These are phyloP conservation scores for Engraulis encrasicolus DNA, from an alignment of 2,113 vertebrate genomes.

Conservation along the genomic window DNA sequence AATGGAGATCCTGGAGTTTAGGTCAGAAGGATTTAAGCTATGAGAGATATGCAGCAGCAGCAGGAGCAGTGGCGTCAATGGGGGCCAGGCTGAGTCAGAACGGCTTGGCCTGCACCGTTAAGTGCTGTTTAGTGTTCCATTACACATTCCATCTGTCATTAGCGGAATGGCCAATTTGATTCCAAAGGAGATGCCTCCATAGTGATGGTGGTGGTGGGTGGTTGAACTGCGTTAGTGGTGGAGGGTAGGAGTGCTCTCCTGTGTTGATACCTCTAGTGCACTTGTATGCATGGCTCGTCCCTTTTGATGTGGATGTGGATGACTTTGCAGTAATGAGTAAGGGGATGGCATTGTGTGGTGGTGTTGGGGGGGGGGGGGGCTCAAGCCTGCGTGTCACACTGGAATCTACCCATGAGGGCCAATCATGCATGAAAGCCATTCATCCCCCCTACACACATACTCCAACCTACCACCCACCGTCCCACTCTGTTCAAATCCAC, in stretches of 20 bases:
- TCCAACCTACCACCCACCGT: neutral
- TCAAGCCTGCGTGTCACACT: constrained; percentile 63
- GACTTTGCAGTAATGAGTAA: constrained; percentile 47
- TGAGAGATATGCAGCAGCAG: neutral
- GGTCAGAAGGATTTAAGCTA: neutral
- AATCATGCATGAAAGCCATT: constrained; percentile 63
- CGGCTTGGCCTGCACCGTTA: neutral
- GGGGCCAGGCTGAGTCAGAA: neutral
- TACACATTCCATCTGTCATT: neutral
- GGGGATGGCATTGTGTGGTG: no score
- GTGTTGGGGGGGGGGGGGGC: constrained; percentile 29
- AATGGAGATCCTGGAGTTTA: neutral
- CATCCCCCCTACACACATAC: constrained; percentile 24
- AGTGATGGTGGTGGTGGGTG: no score
- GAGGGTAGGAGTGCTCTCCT: neutral
- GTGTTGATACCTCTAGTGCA: neutral
- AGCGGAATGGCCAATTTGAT: neutral
- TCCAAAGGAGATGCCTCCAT: neutral
- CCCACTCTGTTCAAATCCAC: neutral
- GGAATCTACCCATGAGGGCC: constrained; percentile 65
- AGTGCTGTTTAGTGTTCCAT: constrained; percentile 8
- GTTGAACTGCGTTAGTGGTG: no score
- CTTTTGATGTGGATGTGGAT: constrained; percentile 26
- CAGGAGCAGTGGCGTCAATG: no score
- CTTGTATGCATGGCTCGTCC: neutral